These are phyloP conservation scores for Drosophila demipolita DNA, from an alignment of 2,888 invertebrate species.

Conservation along the genomic window DNA sequence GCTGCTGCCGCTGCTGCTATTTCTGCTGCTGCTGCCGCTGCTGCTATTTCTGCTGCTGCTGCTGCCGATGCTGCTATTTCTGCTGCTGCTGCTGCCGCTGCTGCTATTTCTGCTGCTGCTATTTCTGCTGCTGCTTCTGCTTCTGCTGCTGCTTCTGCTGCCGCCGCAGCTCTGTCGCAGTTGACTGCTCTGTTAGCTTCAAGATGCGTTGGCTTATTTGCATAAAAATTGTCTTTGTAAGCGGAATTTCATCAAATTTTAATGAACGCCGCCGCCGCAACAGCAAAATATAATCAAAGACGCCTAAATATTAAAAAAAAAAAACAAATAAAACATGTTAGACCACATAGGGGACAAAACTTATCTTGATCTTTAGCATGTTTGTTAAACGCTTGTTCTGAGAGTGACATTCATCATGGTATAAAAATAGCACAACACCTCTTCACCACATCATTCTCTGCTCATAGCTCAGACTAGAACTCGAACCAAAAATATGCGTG, in stretches of 20 bases:
- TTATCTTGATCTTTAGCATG: constrained; percentile 69
- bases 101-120: constrained; percentile 13
- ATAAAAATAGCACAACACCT: constrained; percentile 67
- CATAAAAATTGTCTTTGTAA: constrained; percentile 75
- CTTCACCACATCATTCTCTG: constrained; percentile 68
- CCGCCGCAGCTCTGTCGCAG: constrained; percentile 6
- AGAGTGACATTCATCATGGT: constrained; percentile 58
- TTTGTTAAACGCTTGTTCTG: constrained; percentile 62
- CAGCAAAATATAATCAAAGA: constrained; percentile 39
- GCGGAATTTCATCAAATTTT: constrained; percentile 77
- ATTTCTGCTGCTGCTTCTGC: neutral
- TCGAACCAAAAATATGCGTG: constrained; percentile 66
- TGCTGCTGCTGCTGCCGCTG: constrained; percentile 14
- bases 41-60: neutral
- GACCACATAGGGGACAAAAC: constrained; percentile 54
- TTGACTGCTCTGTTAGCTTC: constrained; percentile 32
- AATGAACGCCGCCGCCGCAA: constrained; percentile 61
- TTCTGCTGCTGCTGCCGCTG: constrained; percentile 30
- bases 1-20: constrained; percentile 1
- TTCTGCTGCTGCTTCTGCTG: constrained; percentile 34
- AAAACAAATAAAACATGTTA: constrained; percentile 67
- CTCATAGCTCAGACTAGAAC: constrained; percentile 71
- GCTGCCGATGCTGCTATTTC: constrained; percentile 34
- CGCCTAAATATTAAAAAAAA: constrained; percentile 54
- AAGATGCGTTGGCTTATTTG: constrained; percentile 56